Conservation (phyloP, 2,888 invertebrate genomes). For the Perdita meconis region DNA sequence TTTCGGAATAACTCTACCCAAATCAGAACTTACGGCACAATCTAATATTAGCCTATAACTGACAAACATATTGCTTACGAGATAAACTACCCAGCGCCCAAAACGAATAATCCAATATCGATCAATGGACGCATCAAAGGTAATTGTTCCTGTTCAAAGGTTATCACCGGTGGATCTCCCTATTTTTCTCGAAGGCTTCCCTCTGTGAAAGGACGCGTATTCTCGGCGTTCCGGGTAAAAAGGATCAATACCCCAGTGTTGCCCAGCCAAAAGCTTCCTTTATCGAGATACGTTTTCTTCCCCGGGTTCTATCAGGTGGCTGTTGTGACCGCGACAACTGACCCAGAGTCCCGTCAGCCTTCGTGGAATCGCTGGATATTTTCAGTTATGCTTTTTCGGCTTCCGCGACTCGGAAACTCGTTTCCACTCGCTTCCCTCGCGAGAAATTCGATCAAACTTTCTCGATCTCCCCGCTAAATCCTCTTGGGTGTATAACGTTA, state of each 20-base stretch:
- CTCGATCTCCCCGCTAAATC: conserved; percentile 46
- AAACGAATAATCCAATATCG: not conserved
- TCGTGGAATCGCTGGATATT: conserved; percentile 33
- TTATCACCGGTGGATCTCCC: conserved; percentile 5
- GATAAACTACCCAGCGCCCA: too few relatives aligned
- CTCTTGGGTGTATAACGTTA: conserved; percentile 44
- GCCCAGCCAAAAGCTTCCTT: conserved; percentile 57
- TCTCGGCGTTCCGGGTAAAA: conserved; percentile 45
- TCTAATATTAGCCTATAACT: too few relatives aligned
- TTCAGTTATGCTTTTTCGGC: conserved; percentile 41
- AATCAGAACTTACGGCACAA: too few relatives aligned
- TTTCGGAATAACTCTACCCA: too few relatives aligned
- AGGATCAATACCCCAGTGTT: conserved; percentile 65
- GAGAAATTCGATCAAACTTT: conserved; percentile 68
- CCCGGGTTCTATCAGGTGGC: conserved; percentile 54
- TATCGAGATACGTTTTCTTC: conserved; percentile 59
- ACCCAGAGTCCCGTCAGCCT: conserved; percentile 12
- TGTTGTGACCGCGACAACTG: conserved; percentile 40
- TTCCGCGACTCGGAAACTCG: conserved; percentile 32
- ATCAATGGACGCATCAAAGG: not conserved
- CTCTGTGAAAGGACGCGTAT: conserved; percentile 38
- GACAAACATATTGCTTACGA: too few relatives aligned
- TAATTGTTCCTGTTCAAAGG: not conserved
- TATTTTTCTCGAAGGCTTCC: conserved; percentile 43
- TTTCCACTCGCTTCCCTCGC: conserved; percentile 39